Percentiles rank a stretch among this genome's conserved stretches.
Evolutionary conservation across 2,797 vertebrate genomes (phyloP).

Genomic region (Sebastes baramenuke): DNA sequence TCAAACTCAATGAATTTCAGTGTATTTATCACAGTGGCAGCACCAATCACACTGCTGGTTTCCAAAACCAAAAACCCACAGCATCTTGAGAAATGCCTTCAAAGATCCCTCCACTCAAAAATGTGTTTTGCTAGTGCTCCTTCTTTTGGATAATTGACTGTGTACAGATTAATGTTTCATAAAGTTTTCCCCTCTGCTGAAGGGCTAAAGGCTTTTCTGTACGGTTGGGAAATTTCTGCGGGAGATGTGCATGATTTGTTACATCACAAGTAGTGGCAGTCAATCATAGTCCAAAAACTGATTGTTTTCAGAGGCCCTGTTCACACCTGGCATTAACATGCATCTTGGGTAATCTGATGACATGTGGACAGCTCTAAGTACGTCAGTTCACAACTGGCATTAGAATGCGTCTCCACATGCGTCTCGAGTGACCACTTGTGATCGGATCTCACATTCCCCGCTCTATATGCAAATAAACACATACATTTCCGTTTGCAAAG

Average conservation of each 20-base stretch:
- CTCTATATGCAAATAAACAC: not conserved
- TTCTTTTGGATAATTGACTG: not conserved
- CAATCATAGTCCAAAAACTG: not conserved
- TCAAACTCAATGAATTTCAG: slow-evolving; percentile 43
- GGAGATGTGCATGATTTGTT: not conserved
- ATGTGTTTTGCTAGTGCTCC: not conserved
- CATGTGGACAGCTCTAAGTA: not conserved
- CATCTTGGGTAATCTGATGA: not conserved
- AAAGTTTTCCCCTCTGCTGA: not conserved
- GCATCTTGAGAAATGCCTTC: not conserved
- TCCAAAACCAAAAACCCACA: not conserved
- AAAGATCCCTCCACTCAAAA: not conserved
- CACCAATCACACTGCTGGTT: slow-evolving; percentile 21
- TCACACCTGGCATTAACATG: not conserved
- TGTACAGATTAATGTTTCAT: not conserved
- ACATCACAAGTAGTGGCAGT: not conserved
- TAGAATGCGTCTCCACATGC: not conserved
- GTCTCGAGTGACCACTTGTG: not conserved
- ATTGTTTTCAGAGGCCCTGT: not conserved
- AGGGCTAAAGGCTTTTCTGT: not conserved
- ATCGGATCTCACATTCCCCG: not conserved
- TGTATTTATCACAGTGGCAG: slow-evolving; percentile 25
- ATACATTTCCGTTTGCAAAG: not conserved
- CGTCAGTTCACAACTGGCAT: not conserved
- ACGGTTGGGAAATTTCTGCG: not conserved